Conservation (phyloP, 2,797 vertebrate species). For the Artibeus jamaicensis region DNA sequence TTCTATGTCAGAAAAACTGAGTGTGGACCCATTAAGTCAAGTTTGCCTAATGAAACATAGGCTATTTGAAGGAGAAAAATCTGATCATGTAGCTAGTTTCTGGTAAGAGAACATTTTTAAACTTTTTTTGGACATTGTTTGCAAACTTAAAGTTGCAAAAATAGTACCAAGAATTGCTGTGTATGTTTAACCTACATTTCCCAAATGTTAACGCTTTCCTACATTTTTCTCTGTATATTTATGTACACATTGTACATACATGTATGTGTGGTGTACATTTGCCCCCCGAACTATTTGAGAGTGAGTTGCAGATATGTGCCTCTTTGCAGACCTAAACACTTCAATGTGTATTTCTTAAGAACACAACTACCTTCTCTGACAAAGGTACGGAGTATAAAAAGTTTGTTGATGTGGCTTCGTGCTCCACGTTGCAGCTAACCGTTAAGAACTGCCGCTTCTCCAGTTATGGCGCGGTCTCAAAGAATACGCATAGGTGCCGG, state of each 20-base stretch:
- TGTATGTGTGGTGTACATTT: background rate
- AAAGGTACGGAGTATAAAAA: background rate
- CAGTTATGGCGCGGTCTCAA: background rate
- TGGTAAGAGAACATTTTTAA: background rate
- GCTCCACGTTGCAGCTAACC: background rate
- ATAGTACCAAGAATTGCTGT: background rate
- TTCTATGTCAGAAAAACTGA: background rate
- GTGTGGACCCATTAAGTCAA: background rate
- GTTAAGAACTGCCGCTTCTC: background rate
- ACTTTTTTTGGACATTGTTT: background rate
- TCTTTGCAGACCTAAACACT: no score
- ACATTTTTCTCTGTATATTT: background rate
- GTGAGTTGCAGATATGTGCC: no score
- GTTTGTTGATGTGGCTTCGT: background rate
- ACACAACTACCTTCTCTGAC: background rate
- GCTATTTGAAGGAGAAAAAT: background rate
- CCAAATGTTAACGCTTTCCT: background rate
- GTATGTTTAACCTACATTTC: background rate
- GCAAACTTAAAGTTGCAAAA: background rate
- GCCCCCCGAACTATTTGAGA: background rate
- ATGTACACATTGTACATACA: background rate
- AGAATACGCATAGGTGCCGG: no score
- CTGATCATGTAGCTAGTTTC: background rate
- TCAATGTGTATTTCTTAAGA: background rate
- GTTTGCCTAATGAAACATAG: background rate